phyloP scores from a whole-genome alignment of 2,113 vertebrate genomes.

The Pedetes capensis region DNA sequence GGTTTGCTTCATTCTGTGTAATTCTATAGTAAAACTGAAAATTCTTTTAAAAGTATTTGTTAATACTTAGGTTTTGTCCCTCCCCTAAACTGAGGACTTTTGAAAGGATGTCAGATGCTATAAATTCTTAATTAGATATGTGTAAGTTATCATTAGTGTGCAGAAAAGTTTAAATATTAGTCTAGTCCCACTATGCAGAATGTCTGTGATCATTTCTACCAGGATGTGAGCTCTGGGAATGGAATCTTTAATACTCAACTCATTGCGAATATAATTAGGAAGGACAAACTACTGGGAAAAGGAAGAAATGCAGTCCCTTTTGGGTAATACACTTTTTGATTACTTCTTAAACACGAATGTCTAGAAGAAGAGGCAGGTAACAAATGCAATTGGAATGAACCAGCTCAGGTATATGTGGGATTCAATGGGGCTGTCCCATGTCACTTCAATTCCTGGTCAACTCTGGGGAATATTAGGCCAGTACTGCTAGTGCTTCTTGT shows the following conservation, averaged over 20 bases:
- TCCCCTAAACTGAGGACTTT: neutral
- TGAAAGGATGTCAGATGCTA: neutral
- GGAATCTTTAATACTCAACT: conserved; percentile 45
- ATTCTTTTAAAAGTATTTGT: neutral
- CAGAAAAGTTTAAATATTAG: neutral
- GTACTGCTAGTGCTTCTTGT: fast-evolving
- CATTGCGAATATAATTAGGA: conserved; percentile 44
- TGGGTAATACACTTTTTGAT: neutral
- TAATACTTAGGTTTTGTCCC: neutral
- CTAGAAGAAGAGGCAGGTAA: neutral
- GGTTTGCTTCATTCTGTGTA: neutral
- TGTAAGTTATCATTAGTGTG: neutral
- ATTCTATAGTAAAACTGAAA: neutral
- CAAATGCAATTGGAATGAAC: too few relatives aligned
- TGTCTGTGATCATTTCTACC: neutral
- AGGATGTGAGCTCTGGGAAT: neutral
- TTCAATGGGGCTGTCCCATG: neutral
- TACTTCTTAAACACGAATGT: neutral
- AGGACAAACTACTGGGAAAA: neutral
- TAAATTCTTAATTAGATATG: neutral
- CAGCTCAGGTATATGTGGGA: neutral
- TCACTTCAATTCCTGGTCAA: neutral
- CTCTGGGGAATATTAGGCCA: too few relatives aligned
- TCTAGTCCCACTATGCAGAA: neutral
- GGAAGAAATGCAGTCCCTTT: neutral